phyloP scores from a whole-genome alignment of 2,113 vertebrate species.

The Candoia aspera region DNA sequence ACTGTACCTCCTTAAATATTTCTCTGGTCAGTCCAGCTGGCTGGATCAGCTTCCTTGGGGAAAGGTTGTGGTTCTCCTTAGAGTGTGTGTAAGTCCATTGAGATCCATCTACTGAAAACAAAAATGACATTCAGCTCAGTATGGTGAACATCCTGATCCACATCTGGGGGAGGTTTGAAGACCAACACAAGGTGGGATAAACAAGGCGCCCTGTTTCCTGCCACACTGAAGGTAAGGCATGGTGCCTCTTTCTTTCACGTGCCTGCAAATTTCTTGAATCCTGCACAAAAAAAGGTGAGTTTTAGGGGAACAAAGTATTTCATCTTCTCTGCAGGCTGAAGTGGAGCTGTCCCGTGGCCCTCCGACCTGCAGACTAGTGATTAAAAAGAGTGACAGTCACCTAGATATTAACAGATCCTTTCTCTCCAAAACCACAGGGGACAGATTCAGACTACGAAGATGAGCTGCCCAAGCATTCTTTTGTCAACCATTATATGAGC shows the following conservation, averaged over 20 bases:
- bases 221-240: neutral
- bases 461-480: constrained; percentile 91
- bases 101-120: neutral
- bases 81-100: neutral
- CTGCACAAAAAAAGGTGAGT: neutral
- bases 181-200: neutral
- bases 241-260: neutral
- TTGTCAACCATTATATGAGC: constrained; percentile 98
- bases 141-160: neutral
- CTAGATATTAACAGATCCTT: neutral
- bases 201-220: neutral
- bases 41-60: neutral
- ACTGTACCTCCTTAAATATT: neutral
- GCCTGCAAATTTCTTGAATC: no score
- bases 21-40: neutral
- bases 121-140: neutral
- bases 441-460: constrained; percentile 94
- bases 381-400: neutral
- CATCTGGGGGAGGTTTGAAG: neutral
- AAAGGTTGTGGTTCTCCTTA: neutral
- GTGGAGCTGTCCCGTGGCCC: neutral
- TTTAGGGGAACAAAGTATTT: neutral
- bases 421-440: constrained; percentile 65
- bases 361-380: neutral
- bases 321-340: neutral